Base-by-base conservation (phyloP, 2,113 vertebrate genomes). In the Symphodus melops region DNA sequence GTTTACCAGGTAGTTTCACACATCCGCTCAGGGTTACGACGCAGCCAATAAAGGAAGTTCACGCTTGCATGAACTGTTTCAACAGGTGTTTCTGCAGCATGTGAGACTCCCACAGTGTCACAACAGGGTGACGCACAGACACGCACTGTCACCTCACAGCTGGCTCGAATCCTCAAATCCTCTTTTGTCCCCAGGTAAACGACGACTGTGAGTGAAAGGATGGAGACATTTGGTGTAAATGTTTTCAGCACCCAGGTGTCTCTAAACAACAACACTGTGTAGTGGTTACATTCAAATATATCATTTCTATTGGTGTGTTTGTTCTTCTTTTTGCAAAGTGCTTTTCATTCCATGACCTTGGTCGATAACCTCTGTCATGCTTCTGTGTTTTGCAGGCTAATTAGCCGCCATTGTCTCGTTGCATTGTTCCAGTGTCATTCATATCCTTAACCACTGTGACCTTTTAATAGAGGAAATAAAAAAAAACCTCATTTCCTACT, bases 301-400 rank as follows among this genome's bases (percentile, higher is more conserved):
- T 23, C 8, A 33, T 52, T 17, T 48, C 20, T 57, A n/a, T 12
- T 62, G 54, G 6, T 62, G 21, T 55, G 54, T 14, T 68, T 64
- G 41, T 78, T 68, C 19, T 36, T 80, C 19, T 63, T 58, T 65
- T 73, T 69, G 20, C n/a, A 56, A 7, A 61, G 60, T 57, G 42
- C n/a, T 81, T 49, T 71, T 60, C 56, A 61, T 81, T 60, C 51
- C 36, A 54, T 77, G 81, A 72, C 68, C 63, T 70, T 75, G 59
- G 39, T 76, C 71, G 73, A 16, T 67, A 28, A 59, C 62, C 63
- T 53, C 20, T 79, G 68, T 79, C 64, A 82, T 55, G 69, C 67
- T 72, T 72, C 72, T 72, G 51, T 71, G 77, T 75, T 77, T 76
- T 53, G 0, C 77, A 56, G 77, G 46, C 61, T 83, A 80, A 80